Percentiles rank a stretch among this genome's conserved stretches.
These are phyloP conservation scores for Rhabdophis nuchalis DNA, from an alignment of 2,797 vertebrate genomes.

Conservation along the genomic window DNA sequence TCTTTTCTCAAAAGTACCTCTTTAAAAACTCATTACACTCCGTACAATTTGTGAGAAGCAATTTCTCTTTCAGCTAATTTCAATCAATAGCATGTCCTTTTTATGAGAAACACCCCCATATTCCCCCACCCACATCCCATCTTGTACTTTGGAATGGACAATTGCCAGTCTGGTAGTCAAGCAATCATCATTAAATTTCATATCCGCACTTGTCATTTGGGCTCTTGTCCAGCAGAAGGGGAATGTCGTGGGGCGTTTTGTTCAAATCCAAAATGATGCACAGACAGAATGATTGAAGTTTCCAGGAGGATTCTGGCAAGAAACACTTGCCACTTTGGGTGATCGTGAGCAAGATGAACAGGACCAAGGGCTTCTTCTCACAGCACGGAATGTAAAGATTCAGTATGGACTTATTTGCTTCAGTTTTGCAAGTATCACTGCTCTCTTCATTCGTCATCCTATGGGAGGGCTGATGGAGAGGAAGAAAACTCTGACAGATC, in stretches of 20 bases:
- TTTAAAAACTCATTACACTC: slow-evolving; percentile 25
- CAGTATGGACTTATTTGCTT: neutral
- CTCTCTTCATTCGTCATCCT: neutral
- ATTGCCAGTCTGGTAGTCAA: slow-evolving; percentile 17
- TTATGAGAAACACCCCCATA: neutral
- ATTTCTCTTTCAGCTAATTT: slow-evolving; percentile 2
- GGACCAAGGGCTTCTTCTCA: neutral
- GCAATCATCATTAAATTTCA: slow-evolving; percentile 12
- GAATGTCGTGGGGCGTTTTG: neutral
- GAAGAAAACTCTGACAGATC: neutral
- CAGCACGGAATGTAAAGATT: neutral
- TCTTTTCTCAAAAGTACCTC: slow-evolving; percentile 11
- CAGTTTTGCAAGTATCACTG: neutral
- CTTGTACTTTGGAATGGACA: slow-evolving; percentile 11
- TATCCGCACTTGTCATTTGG: neutral
- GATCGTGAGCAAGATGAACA: neutral
- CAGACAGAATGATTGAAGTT: neutral
- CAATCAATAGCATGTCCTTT: slow-evolving; percentile 23
- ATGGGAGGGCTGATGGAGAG: neutral
- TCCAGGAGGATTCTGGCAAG: neutral
- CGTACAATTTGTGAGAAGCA: slow-evolving; percentile 19
- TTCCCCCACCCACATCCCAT: neutral
- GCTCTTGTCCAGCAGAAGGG: neutral
- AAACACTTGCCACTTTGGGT: neutral
- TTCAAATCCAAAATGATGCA: neutral